Evolutionary conservation across 2,113 vertebrate species (phyloP).

Genomic region (Epinephelus fuscoguttatus): DNA sequence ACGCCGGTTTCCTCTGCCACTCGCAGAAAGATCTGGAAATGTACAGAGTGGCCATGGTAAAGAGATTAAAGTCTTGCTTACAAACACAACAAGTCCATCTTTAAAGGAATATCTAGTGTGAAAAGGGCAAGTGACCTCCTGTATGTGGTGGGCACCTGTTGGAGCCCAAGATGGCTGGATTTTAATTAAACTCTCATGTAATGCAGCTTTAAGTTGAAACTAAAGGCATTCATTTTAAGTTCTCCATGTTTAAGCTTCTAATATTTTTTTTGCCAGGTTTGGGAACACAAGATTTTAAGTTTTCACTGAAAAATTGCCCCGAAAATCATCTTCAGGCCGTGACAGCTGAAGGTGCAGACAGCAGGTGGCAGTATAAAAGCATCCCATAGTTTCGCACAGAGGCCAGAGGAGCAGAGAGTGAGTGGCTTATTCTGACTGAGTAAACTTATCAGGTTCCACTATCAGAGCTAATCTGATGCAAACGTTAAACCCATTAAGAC

Average conservation of each 20-base stretch:
- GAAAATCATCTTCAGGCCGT: neutral
- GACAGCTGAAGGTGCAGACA: conserved; percentile 4
- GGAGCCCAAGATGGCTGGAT: neutral
- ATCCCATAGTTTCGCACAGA: neutral
- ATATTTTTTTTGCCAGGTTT: neutral
- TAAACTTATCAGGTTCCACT: neutral
- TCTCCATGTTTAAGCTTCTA: neutral
- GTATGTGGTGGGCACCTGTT: neutral
- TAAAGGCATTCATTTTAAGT: neutral
- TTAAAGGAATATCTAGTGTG: neutral
- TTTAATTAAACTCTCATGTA: neutral
- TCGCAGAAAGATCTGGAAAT: conserved; percentile 90
- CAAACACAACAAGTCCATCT: neutral
- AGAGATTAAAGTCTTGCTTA: neutral
- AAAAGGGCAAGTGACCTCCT: neutral
- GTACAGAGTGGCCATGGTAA: neutral
- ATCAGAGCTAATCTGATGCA: conserved; percentile 35
- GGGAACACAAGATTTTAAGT: neutral
- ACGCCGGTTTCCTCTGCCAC: conserved; percentile 82
- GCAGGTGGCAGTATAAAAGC: conserved; percentile 52
- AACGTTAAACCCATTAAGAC: conserved; percentile 52
- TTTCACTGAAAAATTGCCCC: neutral
- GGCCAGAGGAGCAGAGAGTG: conserved; percentile 3
- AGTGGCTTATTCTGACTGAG: conserved; percentile 18
- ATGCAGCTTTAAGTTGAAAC: neutral